Evolutionary conservation across 2,113 vertebrate species (phyloP), one percentile per base, ranked within the genome.

Genomic region (Siphamia tubifer): DNA sequence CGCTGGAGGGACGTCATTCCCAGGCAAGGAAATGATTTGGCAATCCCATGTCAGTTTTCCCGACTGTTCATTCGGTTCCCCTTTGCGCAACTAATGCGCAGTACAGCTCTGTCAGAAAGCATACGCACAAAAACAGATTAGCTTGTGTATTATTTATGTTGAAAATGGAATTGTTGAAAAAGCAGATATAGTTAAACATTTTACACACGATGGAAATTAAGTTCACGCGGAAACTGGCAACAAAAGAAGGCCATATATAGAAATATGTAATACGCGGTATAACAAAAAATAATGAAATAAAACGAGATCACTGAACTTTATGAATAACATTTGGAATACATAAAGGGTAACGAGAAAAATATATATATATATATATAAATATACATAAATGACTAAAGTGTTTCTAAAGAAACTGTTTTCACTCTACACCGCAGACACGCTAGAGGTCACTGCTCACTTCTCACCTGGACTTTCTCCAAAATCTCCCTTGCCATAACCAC

Each of bases 1-100:
- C 53, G 79, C 70, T 35, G 54, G 56, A 79, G 66, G 27, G 47
- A 87, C 91, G 92, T 92, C 90, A 92, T 86, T 79, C 67, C 83
- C 71, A 82, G 53, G 74, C 75, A 64, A 69, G 79, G 61, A 89
- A 80, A 63, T 85, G 81, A 92, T 92, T 92, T 86, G 91, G 51
- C 79, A 66, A 76, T 62, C 70, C 54, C 56, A 17, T 75, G 85
- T 89, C 88, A 79, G 45, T 87, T 88, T 77, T 57, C 47, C 65
- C 36, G 9, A 8, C 53, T 27, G 30, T 70, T 85, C 47, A 30
- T 24, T 7, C 43, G 60, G n/a, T 20, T 73, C 9, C 47, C 23
- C 52, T 12, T 28, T 87, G 89, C 89, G 84, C 74, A 38, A 5
- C 1, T 0, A 0, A 17, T 57, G 45, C n/a, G 84, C 83, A 84